These are phyloP conservation scores for Erinaceus europaeus DNA, from an alignment of 2,113 vertebrate species.

Conservation along the genomic window DNA sequence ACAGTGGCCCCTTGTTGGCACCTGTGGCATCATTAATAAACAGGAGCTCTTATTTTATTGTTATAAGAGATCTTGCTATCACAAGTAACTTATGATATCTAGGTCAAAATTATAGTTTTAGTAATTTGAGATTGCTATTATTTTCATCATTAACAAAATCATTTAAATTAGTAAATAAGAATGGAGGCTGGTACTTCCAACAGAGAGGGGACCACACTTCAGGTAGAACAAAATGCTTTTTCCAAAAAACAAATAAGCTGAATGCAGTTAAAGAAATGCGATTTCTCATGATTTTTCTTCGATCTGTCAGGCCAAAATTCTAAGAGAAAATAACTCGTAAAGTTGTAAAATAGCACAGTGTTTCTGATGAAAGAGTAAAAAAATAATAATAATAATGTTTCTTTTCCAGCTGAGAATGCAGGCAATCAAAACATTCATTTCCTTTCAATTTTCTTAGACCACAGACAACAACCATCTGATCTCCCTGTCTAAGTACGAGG, in stretches of 20 bases:
- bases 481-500: no score
- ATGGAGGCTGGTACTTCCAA: not conserved
- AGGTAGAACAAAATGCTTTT: not conserved
- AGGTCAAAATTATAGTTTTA: not conserved
- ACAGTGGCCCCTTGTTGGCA: not conserved
- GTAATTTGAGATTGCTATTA: not conserved
- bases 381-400: no score
- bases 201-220: not conserved
- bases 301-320: no score
- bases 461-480: no score
- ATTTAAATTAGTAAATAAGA: constrained; percentile 24
- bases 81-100: not conserved
- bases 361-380: no score
- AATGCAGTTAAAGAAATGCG: not conserved
- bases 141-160: not conserved
- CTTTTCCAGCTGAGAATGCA: no score
- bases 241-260: not conserved
- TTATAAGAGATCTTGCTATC: not conserved
- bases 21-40: not conserved
- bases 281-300: not conserved
- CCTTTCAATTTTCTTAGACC: no score
- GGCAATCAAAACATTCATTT: no score
- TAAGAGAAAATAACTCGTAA: no score
- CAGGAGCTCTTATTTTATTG: not conserved
- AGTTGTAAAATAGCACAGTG: no score